These are phyloP conservation scores for Brachionus calyciflorus DNA, from an alignment of 1,140 invertebrate genomes.

Conservation along the genomic window DNA sequence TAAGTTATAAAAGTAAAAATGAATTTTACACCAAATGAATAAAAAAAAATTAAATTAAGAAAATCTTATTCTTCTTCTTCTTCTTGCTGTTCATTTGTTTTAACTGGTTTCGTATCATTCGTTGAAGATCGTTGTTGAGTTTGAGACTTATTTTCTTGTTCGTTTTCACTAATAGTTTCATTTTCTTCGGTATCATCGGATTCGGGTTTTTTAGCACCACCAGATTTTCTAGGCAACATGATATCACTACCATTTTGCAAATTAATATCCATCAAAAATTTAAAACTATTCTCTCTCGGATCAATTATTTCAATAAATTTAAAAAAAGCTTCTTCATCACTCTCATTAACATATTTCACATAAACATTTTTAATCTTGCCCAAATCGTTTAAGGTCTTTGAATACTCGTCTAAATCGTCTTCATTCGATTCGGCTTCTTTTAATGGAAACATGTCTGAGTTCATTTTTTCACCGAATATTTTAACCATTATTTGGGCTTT, in stretches of 20 bases:
- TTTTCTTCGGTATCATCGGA: conserved; percentile 10
- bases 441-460: conserved; percentile 18
- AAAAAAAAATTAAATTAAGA: no score
- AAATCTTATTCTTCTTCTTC: neutral
- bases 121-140: neutral
- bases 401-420: conserved; percentile 17
- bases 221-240: conserved; percentile 1
- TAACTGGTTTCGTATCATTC: no score
- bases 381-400: neutral
- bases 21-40: no score
- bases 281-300: conserved; percentile 31
- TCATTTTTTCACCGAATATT: neutral
- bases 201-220: neutral
- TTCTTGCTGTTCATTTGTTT: neutral
- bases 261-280: conserved; percentile 34
- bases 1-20: no score
- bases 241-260: neutral
- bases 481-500: conserved; percentile 16
- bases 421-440: conserved; percentile 15
- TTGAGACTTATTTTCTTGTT: neutral
- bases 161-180: neutral
- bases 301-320: conserved; percentile 33
- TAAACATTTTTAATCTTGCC: conserved; percentile 29
- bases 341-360: conserved; percentile 18
- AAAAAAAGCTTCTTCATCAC: neutral